These are phyloP conservation scores for Picathartes gymnocephalus DNA, from an alignment of 2,113 vertebrate species.

Conservation along the genomic window DNA sequence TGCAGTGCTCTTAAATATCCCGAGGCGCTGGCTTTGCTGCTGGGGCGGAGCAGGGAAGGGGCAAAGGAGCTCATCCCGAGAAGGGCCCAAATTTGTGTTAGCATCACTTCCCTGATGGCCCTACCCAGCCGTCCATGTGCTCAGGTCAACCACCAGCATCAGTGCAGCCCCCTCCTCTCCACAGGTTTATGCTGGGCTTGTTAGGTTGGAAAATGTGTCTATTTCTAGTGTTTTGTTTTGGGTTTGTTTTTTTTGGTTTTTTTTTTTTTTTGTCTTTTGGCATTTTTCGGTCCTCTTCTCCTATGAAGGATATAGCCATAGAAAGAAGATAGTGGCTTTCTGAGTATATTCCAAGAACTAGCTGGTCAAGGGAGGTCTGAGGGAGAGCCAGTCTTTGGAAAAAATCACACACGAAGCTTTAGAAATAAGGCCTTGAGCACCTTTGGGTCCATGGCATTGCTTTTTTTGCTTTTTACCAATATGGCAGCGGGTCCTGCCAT, in stretches of 20 bases:
- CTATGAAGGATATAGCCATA: neutral
- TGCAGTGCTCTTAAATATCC: slow-evolving; percentile 20
- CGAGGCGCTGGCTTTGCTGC: neutral
- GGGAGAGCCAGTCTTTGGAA: neutral
- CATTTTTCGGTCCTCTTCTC: neutral
- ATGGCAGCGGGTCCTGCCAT: neutral
- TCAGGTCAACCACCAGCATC: neutral
- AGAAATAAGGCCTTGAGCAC: neutral
- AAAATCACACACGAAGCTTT: accelerated
- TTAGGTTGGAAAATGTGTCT: neutral
- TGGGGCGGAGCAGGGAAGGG: neutral
- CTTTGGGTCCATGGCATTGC: neutral
- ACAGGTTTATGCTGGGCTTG: neutral
- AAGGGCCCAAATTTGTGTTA: neutral
- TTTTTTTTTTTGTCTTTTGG: neutral
- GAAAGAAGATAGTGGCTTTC: neutral
- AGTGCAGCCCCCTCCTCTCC: neutral
- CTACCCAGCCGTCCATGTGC: neutral
- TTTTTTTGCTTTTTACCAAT: neutral
- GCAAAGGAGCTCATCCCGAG: neutral
- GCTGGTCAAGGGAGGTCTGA: neutral
- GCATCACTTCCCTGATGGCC: neutral
- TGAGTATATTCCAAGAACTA: neutral
- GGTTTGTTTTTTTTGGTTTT: no score
- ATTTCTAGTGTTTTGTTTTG: neutral